Evolutionary conservation across 2,113 vertebrate species (phyloP).

Genomic region (Dicaeum eximium): DNA sequence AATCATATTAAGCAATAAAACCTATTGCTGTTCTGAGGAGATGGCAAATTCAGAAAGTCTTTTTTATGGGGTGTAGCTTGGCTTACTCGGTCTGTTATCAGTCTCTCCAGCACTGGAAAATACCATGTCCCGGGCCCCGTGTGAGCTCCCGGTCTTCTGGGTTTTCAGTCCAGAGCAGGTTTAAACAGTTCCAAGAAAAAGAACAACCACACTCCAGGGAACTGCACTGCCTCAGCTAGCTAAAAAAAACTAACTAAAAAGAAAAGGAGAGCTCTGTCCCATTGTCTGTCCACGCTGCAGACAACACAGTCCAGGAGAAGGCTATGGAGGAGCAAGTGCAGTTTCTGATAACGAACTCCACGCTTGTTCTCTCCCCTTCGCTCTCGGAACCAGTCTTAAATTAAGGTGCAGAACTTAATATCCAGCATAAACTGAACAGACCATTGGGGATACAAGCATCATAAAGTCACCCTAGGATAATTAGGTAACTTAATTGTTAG

Average conservation of each 20-base stretch:
- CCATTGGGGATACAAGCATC: neutral
- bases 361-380: accelerated
- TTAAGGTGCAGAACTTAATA: neutral
- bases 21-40: neutral
- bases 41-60: neutral
- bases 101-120: accelerated
- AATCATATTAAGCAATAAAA: neutral
- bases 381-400: neutral
- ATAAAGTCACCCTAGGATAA: neutral
- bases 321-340: neutral
- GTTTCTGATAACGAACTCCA: neutral
- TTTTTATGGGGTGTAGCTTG: neutral
- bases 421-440: neutral
- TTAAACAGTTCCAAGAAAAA: neutral
- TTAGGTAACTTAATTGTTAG: neutral
- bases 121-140: accelerated
- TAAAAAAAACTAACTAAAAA: neutral
- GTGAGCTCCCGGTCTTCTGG: neutral
- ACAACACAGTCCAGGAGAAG: neutral
- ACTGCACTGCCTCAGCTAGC: neutral
- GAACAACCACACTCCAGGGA: neutral
- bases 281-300: neutral
- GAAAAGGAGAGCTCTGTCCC: neutral
- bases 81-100: neutral
- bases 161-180: neutral